Percentiles rank a stretch among this genome's conserved stretches.
Conservation (phyloP, 2,888 invertebrate genomes). For the Hydropsyche betteni region DNA sequence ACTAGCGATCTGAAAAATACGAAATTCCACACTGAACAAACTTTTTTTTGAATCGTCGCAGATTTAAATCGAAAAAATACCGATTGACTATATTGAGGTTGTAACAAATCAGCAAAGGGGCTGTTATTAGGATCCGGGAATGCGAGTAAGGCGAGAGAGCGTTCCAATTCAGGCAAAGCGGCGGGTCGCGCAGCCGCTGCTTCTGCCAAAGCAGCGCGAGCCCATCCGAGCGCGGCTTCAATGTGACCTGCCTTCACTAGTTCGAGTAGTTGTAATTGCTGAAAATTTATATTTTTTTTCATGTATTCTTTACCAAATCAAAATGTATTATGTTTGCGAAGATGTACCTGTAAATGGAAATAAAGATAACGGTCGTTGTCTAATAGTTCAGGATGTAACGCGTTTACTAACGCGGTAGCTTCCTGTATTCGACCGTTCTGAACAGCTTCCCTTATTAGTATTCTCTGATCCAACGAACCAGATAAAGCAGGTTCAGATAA, state of each 20-base stretch:
- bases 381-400: slow-evolving; percentile 91
- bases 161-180: slow-evolving; percentile 82
- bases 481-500: slow-evolving; percentile 65
- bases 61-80: slow-evolving; percentile 59
- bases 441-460: slow-evolving; percentile 92
- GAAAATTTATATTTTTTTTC: slow-evolving; percentile 53
- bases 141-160: slow-evolving; percentile 92
- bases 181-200: slow-evolving; percentile 84
- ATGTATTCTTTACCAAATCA: too few species aligned
- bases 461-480: slow-evolving; percentile 89
- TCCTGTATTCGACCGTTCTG: slow-evolving; percentile 92
- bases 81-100: slow-evolving; percentile 94
- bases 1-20: slow-evolving; percentile 81
- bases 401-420: slow-evolving; percentile 93
- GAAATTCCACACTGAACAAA: background rate
- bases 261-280: slow-evolving; percentile 92
- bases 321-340: background rate
- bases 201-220: slow-evolving; percentile 89
- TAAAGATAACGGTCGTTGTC: slow-evolving; percentile 95
- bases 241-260: slow-evolving; percentile 84
- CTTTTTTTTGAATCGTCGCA: background rate
- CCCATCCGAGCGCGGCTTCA: slow-evolving; percentile 89
- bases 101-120: slow-evolving; percentile 93
- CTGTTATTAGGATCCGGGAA: slow-evolving; percentile 96
- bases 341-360: slow-evolving; percentile 86